A percentile compares a stretch with the other conserved stretches of the same genome.
These are phyloP conservation scores for Clytia hemisphaerica DNA, from an alignment of 30 jellyfish, hydroid and myxozoan genomes.

Conservation along the genomic window DNA sequence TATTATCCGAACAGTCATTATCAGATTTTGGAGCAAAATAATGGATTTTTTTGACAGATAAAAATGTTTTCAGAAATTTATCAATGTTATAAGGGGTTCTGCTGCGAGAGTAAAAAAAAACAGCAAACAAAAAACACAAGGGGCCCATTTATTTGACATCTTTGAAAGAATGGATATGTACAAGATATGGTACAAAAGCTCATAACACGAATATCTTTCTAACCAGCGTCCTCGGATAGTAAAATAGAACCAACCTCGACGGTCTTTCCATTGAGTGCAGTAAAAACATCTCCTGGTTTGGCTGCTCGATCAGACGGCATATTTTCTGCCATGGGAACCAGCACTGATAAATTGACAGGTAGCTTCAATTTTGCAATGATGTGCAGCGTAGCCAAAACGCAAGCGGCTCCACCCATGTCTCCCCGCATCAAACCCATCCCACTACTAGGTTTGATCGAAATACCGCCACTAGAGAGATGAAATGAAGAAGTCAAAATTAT, in stretches of 20 bases:
- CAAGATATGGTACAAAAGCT: neutral
- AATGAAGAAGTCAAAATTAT: neutral
- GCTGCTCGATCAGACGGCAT: slow-evolving; percentile 98
- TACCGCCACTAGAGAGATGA: slow-evolving; percentile 79
- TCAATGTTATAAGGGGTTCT: no score
- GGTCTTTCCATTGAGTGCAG: slow-evolving; percentile 97
- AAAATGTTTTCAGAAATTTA: no score
- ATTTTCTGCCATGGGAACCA: slow-evolving; percentile 92
- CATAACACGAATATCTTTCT: neutral
- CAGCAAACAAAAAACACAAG: no score
- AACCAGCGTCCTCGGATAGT: no score
- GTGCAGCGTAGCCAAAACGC: slow-evolving; percentile 80
- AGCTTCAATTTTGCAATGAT: slow-evolving; percentile 69
- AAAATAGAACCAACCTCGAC: slow-evolving; percentile 65
- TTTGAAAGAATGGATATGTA: neutral
- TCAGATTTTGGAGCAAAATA: no score
- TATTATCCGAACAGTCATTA: no score
- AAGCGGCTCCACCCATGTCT: slow-evolving; percentile 99
- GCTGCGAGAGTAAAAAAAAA: no score
- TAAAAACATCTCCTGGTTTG: slow-evolving; percentile 96
- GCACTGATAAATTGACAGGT: slow-evolving; percentile 69
- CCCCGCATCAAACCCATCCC: slow-evolving; percentile 95
- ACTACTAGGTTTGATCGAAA: slow-evolving; percentile 86
- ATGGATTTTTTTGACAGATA: no score
- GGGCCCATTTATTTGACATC: no score